Conservation (phyloP, 2,113 vertebrate species). For the Origma solitaria region DNA sequence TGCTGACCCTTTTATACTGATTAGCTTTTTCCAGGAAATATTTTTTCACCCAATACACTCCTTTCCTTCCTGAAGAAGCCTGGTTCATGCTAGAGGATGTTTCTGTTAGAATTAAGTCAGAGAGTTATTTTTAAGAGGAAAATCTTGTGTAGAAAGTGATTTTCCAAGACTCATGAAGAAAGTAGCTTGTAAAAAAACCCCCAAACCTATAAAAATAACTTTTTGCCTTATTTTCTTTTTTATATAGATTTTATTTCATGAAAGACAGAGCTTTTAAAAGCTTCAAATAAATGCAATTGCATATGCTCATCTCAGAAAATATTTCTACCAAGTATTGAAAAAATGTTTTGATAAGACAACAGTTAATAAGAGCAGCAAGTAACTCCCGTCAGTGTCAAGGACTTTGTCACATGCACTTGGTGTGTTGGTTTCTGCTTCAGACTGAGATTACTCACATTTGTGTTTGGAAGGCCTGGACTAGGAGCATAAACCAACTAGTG, state of each 20-base stretch:
- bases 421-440: not conserved
- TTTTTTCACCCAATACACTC: not conserved
- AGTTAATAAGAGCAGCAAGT: not conserved
- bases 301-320: not conserved
- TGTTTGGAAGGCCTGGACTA: not conserved
- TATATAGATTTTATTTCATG: not conserved
- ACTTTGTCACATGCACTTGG: not conserved
- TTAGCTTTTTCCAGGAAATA: slow-evolving; percentile 13
- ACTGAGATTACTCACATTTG: not conserved
- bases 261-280: not conserved
- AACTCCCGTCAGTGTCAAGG: not conserved
- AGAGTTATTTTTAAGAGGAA: not conserved
- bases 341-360: not conserved
- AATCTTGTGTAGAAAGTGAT: not conserved
- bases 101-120: slow-evolving; percentile 26
- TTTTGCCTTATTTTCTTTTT: not conserved
- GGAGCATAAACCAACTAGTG: not conserved
- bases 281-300: not conserved
- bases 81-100: not conserved
- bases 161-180: not conserved
- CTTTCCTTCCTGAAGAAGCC: slow-evolving; percentile 33
- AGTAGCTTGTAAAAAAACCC: not conserved
- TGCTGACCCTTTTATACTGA: not conserved
- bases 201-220: not conserved
- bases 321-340: not conserved